A percentile compares a stretch with the other conserved stretches of the same genome.
Conservation (phyloP, 2,888 invertebrate genomes). For the Byasa hedistus region DNA sequence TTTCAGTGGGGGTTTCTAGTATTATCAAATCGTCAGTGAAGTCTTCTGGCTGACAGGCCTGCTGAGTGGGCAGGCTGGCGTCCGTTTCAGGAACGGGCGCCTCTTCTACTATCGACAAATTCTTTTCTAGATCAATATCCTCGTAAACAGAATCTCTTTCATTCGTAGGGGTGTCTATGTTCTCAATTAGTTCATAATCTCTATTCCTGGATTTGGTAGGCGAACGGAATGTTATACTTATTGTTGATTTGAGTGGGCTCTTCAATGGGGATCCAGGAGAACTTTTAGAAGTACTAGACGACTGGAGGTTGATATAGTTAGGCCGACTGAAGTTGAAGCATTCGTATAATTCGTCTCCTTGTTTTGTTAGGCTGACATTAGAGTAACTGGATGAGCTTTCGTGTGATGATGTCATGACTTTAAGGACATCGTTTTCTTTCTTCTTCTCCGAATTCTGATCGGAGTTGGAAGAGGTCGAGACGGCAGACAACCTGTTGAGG, state of each 20-base stretch:
- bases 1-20: constrained; percentile 80
- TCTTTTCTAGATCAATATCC: constrained; percentile 75
- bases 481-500: constrained; percentile 69
- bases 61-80: constrained; percentile 78
- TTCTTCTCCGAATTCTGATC: constrained; percentile 51
- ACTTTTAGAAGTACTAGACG: constrained; percentile 68
- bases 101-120: constrained; percentile 75
- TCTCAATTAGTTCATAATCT: constrained; percentile 74
- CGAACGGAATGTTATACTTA: constrained; percentile 85
- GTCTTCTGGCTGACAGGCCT: constrained; percentile 77
- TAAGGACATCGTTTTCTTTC: constrained; percentile 48
- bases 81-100: constrained; percentile 78
- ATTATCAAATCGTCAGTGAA: constrained; percentile 65
- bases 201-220: constrained; percentile 72
- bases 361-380: constrained; percentile 58
- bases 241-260: constrained; percentile 84
- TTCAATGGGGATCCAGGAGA: constrained; percentile 68
- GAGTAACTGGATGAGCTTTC: constrained; percentile 72
- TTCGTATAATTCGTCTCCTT: constrained; percentile 62
- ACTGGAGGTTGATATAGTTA: constrained; percentile 71
- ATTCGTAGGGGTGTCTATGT: constrained; percentile 59
- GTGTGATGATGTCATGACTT: constrained; percentile 72
- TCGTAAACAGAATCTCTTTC: constrained; percentile 81
- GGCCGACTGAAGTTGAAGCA: constrained; percentile 66
- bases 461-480: constrained; percentile 68